phyloP scores from a whole-genome alignment of 2,797 vertebrate genomes.

The Halcyon badia region DNA sequence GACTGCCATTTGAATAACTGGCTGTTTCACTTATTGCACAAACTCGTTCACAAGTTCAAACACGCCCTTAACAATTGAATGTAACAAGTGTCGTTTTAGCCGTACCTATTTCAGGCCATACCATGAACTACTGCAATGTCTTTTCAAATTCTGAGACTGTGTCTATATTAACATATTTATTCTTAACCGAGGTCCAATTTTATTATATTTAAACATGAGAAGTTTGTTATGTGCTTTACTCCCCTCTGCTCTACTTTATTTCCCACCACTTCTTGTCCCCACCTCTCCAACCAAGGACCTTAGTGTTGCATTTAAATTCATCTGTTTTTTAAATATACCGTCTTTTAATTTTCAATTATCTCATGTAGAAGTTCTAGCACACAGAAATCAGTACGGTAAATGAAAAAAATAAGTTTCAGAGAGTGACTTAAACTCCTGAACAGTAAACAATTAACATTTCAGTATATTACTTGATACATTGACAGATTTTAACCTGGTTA shows the following conservation, averaged over 20 bases:
- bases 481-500: not conserved
- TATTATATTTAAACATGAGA: not conserved
- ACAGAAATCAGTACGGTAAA: not conserved
- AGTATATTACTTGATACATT: not conserved
- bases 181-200: not conserved
- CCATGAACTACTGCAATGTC: not conserved
- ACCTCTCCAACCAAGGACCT: not conserved
- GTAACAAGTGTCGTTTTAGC: not conserved
- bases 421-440: not conserved
- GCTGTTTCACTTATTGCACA: not conserved
- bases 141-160: not conserved
- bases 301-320: not conserved
- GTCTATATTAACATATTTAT: not conserved
- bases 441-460: not conserved
- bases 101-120: not conserved
- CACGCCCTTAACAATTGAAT: not conserved
- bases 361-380: not conserved
- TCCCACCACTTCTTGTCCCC: not conserved
- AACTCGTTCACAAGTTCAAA: constrained; percentile 15
- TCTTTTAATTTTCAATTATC: not conserved
- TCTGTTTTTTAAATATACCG: not conserved
- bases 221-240: not conserved
- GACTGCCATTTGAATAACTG: not conserved
- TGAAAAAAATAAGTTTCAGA: not conserved
- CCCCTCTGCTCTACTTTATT: not conserved